Evolutionary conservation across 1,140 invertebrate species (phyloP), one percentile per base, ranked within the genome.

Genomic region (Hormaphis cornu): DNA sequence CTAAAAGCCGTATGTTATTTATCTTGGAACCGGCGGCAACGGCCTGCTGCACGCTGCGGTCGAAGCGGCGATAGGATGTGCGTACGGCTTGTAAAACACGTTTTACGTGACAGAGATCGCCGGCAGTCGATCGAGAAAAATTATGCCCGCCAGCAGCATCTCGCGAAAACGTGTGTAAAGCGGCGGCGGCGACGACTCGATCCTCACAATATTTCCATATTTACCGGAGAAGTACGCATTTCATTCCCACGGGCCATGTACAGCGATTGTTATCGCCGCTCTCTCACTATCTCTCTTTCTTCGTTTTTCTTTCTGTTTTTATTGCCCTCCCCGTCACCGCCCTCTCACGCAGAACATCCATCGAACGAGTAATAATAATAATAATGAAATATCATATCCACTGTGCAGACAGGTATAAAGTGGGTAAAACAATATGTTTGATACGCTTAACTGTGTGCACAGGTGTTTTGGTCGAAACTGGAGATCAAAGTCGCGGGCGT

Each of bases 141-240:
- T 33, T 63, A 63, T 63, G 46, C 46, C 58, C 58, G 26, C 42
- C 22, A 44, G 24, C 14, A 7, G 12, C 40, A 33, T 66, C 26
- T 66, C 28, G 61, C 61, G 44, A 66, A 66, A 48, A 66, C 61
- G 61, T 50, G 61, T 66, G 61, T 66, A 46, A 56, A 22, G 26
- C 18, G 40, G 22, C 16, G 50, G 42, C 61, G 42, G n/a, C 20
- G 30, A n/a, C n/a, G n/a, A n/a, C n/a, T n/a, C n/a, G n/a, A n/a
- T n/a, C n/a, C n/a, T n/a, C 22, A 66, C 61, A 48, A 66, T 50
- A 66, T 66, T 66, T 66, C 61, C 61, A 66, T 66, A 48, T 66
- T 66, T 66, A 48, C 40, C 14, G 20, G 8, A 63, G 28, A 48
- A 66, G 18, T 30, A 28, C 20, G n/a, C 59, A 26, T 66, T 66